These are phyloP conservation scores for Micronisus gabar DNA, from an alignment of 2,113 vertebrate genomes.

Conservation along the genomic window DNA sequence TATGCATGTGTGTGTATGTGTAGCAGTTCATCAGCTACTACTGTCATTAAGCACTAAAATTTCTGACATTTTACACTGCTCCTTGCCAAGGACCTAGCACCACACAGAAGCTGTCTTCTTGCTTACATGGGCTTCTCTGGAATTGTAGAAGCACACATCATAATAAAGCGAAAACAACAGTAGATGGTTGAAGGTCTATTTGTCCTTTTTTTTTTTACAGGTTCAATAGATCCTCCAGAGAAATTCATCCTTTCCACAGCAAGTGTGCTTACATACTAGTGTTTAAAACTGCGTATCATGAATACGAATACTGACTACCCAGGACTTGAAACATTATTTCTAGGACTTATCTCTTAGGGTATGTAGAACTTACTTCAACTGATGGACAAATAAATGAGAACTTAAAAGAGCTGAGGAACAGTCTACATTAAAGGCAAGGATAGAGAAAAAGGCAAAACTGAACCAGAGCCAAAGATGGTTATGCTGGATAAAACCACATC, in stretches of 20 bases:
- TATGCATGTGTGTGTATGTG: accelerated
- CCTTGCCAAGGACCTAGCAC: neutral
- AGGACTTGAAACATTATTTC: neutral
- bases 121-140: neutral
- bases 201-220: neutral
- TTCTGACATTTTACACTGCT: neutral
- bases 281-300: neutral
- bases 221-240: neutral
- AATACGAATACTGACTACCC: neutral
- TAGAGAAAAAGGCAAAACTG: neutral
- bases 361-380: neutral
- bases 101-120: neutral
- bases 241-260: neutral
- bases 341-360: neutral
- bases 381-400: neutral
- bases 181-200: neutral
- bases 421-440: neutral
- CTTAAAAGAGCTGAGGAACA: neutral
- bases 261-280: neutral
- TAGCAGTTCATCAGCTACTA: neutral
- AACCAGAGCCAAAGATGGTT: neutral
- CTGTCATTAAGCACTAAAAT: neutral
- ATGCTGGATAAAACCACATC: neutral
- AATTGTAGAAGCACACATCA: neutral
- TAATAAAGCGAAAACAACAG: neutral